phyloP scores from a whole-genome alignment of 2,113 vertebrate species.

The Chrysemys picta region DNA sequence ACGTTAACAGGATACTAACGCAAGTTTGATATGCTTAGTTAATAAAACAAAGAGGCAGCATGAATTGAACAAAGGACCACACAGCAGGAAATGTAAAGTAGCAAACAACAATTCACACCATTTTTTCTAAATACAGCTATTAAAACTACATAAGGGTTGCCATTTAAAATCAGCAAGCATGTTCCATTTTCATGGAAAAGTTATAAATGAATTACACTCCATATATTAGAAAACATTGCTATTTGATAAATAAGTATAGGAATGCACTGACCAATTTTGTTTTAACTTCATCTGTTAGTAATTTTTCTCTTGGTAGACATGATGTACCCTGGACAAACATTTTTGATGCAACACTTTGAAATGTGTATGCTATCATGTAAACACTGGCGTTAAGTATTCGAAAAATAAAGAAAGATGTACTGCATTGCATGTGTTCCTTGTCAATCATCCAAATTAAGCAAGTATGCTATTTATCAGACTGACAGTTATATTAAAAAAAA shows the following conservation, averaged over 20 bases:
- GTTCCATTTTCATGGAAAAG: background rate
- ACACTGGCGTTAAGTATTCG: background rate
- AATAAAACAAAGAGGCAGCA: background rate
- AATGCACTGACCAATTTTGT: background rate
- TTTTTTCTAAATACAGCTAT: background rate
- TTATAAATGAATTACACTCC: background rate
- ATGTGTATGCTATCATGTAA: background rate
- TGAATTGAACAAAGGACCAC: background rate
- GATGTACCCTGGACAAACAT: background rate
- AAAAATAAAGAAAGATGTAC: background rate
- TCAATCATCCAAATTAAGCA: background rate
- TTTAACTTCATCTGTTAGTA: background rate
- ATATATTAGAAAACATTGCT: background rate
- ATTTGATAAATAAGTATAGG: background rate
- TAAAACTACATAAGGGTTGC: background rate
- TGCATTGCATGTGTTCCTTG: background rate
- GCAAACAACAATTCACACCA: background rate
- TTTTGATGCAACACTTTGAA: background rate
- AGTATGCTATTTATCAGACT: background rate
- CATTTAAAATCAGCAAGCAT: background rate
- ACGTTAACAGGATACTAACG: background rate
- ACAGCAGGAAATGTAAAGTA: background rate
- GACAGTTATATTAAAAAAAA: background rate
- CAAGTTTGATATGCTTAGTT: background rate
- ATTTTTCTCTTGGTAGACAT: background rate